These are phyloP conservation scores for Puntigrus tetrazona DNA, from an alignment of 2,113 vertebrate species.

Conservation along the genomic window DNA sequence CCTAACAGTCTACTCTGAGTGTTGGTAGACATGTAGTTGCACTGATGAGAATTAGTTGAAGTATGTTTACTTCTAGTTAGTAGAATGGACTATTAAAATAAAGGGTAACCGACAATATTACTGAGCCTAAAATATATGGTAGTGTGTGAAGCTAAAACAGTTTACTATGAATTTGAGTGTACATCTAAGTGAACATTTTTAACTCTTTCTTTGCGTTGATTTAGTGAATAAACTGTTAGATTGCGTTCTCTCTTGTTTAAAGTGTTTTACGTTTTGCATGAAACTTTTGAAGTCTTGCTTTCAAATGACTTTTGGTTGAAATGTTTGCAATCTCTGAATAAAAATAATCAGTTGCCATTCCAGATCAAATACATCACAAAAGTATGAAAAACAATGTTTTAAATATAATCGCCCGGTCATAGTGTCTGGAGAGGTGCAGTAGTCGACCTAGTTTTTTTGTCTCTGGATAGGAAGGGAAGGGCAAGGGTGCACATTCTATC, in stretches of 20 bases:
- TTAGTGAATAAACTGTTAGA: neutral
- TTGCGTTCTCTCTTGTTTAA: neutral
- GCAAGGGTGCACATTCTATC: constrained; percentile 42
- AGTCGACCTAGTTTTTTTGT: neutral
- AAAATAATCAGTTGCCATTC: neutral
- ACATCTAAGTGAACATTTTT: neutral
- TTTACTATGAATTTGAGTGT: neutral
- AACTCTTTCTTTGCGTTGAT: neutral
- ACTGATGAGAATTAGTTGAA: too few species aligned
- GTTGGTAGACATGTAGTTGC: too few species aligned
- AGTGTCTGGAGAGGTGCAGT: neutral
- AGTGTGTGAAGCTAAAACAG: neutral
- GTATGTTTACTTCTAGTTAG: too few species aligned
- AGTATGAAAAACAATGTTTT: neutral
- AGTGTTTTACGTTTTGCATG: neutral
- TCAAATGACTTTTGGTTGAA: neutral
- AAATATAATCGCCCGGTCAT: neutral
- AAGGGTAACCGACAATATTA: too few species aligned
- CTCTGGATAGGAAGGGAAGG: neutral
- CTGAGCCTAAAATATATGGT: too few species aligned
- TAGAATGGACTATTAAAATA: too few species aligned
- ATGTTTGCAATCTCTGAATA: neutral
- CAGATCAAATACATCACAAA: neutral
- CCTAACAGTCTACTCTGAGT: too few species aligned
- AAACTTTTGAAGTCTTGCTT: neutral